Evolutionary conservation across 2,113 vertebrate species (phyloP), one percentile per base, ranked within the genome.

Genomic region (Gopherus flavomarginatus): DNA sequence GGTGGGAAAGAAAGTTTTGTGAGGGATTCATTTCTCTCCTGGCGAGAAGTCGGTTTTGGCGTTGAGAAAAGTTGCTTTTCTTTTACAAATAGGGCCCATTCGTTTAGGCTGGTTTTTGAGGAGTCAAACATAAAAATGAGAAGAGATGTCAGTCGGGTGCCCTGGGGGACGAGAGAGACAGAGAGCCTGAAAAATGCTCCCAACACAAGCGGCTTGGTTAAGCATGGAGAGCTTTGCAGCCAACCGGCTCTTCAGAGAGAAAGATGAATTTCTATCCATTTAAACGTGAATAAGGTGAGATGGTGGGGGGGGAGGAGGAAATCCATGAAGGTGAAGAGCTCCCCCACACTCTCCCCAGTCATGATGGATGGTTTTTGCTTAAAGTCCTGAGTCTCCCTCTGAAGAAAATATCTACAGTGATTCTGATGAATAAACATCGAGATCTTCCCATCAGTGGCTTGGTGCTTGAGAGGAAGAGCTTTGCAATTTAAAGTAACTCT

Each of bases 201-300:
- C 14, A 2, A n/a, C 1, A 29, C 82, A 89, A 83, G 69, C 6
- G 0, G 84, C 87, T 97, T 95, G 59, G 91, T 96, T 97, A 95
- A 96, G 87, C 81, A 93, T 47, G 38, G 65, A 93, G 14, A 0
- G 0, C 85, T 62, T 87, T 92, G 79, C 92, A 91, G 85, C 81
- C 38, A 87, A 86, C 89, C 91, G 84, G 44, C 85, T 97, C 87
- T 96, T 97, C n/a, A 87, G 89, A 90, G 86, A 94, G 96, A 96
- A 97, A 98, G 95, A 98, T 95, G 35, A 96, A 97, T 98, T 98
- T 96, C 96, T 92, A 87, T 53, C 57, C 93, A 90, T 95, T 98
- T 95, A 92, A 96, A 95, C 95, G 88, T 49, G 77, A 97, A 91
- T 94, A 96, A 95, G 90, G 92, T 87, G 92, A 94, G 81, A 94